Percentiles rank a stretch among this genome's conserved stretches.
These are phyloP conservation scores for Columba livia DNA, from an alignment of 2,113 vertebrate genomes.

Conservation along the genomic window DNA sequence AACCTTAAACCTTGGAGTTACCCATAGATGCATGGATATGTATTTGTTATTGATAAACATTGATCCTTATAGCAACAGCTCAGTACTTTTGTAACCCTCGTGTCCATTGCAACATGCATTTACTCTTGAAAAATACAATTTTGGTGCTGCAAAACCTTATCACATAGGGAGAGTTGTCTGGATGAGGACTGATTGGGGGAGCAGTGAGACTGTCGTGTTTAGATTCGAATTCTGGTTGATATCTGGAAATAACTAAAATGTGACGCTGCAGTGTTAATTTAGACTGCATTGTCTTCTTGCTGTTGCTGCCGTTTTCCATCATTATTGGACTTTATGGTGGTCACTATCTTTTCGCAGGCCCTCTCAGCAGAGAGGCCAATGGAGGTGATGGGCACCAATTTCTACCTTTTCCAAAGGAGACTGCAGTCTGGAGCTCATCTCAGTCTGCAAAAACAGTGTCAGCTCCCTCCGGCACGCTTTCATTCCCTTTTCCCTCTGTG, in stretches of 20 bases:
- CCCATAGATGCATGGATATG: background rate
- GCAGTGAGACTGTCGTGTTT: background rate
- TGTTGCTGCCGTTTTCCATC: background rate
- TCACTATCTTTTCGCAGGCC: background rate
- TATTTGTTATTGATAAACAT: background rate
- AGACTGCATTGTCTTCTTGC: background rate
- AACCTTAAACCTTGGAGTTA: background rate
- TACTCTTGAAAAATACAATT: background rate
- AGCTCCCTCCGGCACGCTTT: background rate
- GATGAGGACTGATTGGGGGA: background rate
- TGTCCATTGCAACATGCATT: background rate
- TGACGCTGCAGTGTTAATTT: background rate
- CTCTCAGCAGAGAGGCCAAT: background rate
- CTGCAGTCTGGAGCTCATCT: background rate
- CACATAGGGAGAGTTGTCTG: background rate
- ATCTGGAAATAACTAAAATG: background rate
- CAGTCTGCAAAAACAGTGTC: background rate
- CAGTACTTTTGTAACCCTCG: background rate
- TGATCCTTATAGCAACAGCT: background rate
- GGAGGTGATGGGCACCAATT: background rate
- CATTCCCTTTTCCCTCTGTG: background rate
- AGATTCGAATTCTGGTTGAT: background rate
- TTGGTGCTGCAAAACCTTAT: background rate
- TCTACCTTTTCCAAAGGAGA: background rate
- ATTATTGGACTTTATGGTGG: background rate